These are phyloP conservation scores for Parus major DNA, from an alignment of 2,113 vertebrate genomes.

Conservation along the genomic window DNA sequence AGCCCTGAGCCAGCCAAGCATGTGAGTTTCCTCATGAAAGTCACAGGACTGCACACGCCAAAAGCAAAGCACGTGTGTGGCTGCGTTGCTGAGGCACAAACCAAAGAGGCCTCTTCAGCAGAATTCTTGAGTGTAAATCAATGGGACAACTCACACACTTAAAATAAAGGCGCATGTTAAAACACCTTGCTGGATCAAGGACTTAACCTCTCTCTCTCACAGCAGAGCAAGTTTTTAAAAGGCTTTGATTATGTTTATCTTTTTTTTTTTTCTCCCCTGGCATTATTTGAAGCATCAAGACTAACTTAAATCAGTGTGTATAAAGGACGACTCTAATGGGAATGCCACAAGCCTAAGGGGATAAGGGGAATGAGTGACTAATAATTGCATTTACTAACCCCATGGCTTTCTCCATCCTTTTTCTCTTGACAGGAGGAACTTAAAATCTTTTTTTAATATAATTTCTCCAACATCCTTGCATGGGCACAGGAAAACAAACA, in stretches of 20 bases:
- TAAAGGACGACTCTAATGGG: background rate
- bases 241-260: background rate
- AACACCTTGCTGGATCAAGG: background rate
- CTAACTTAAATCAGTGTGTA: background rate
- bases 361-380: background rate
- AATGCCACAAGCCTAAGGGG: background rate
- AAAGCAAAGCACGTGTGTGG: background rate
- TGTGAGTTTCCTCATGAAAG: background rate
- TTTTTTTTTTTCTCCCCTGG: background rate
- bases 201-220: background rate
- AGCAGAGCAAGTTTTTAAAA: background rate
- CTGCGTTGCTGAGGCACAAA: background rate
- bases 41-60: background rate
- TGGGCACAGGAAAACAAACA: background rate
- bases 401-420: background rate
- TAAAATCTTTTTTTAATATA: background rate
- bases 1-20: background rate
- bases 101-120: background rate
- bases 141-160: background rate
- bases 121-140: background rate
- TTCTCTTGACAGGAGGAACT: background rate
- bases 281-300: background rate
- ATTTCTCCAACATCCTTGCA: background rate
- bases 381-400: background rate
- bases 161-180: background rate